phyloP scores from a whole-genome alignment of 2,113 vertebrate species.

The Petrocephalus zakoni region DNA sequence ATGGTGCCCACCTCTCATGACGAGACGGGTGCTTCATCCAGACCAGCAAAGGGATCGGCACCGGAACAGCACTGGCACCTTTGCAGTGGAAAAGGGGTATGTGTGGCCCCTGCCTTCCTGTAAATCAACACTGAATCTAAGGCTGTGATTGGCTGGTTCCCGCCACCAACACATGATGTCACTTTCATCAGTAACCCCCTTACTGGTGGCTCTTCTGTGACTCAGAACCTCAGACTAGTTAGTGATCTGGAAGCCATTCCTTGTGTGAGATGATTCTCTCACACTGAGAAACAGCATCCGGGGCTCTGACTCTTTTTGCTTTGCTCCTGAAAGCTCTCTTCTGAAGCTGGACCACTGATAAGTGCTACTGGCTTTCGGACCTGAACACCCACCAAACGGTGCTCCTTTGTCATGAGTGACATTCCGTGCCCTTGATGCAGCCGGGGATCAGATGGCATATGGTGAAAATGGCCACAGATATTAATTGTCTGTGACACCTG shows the following conservation, averaged over 20 bases:
- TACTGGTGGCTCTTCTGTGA: background rate
- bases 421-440: background rate
- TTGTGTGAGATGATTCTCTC: background rate
- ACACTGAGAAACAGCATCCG: background rate
- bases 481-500: constrained; percentile 4
- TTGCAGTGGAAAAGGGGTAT: no score
- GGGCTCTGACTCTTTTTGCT: background rate
- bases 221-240: background rate
- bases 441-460: background rate
- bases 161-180: background rate
- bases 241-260: background rate
- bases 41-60: no score
- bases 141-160: background rate
- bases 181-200: background rate
- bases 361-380: background rate
- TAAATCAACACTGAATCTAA: background rate
- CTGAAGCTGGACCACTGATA: background rate
- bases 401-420: background rate
- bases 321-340: background rate
- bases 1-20: no score
- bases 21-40: no score
- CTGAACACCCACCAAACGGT: background rate
- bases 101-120: background rate
- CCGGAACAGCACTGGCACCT: no score
- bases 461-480: background rate